Evolutionary conservation across 2,797 vertebrate genomes (phyloP), one percentile per base, ranked within the genome.

Genomic region (Hylomyscus alleni): DNA sequence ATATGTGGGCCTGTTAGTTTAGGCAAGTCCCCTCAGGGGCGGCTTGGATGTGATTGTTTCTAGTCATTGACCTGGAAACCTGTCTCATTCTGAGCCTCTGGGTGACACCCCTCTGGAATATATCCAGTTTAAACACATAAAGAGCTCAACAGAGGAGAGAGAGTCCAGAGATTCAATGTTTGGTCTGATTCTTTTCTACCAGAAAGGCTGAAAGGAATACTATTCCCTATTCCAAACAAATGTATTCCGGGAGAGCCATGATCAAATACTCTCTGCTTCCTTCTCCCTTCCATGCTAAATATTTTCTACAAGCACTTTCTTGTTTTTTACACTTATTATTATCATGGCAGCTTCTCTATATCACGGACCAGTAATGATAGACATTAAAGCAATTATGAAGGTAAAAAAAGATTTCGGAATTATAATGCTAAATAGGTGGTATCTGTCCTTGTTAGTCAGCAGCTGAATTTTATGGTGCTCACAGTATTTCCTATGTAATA

Each of bases 21-120:
- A 89, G 14, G 10, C 40, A 80, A 82, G 52, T 91, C 40, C 90
- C 81, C 80, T 89, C 58, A 81, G 60, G 62, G 73, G n/a, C 94
- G 92, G 77, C 40, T 95, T 96, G 89, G 93, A 65, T 50, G 50
- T 92, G 73, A 95, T 96, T 98, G 91, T 98, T 95, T 94, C 80
- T 95, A 94, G 93, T 94, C 87, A 95, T 84, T 97, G 97, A 95
- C 98, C 98, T 97, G 96, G 94, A 97, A 98, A 98, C 65, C 90
- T 97, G 15, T 12, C 67, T 90, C 58, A 94, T 50, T 91, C 95
- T 93, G 93, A 97, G 88, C 11, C 37, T 93, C 87, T 91, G 78
- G 56, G 73, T 96, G 95, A 88, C 84, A 56, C 77, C 87, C 44
- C 94, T 17, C 91, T 69, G 96, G 97, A 97, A 76, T 20, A 95